Base-by-base conservation (phyloP, 2,113 vertebrate genomes). In the Epinephelus fuscoguttatus region DNA sequence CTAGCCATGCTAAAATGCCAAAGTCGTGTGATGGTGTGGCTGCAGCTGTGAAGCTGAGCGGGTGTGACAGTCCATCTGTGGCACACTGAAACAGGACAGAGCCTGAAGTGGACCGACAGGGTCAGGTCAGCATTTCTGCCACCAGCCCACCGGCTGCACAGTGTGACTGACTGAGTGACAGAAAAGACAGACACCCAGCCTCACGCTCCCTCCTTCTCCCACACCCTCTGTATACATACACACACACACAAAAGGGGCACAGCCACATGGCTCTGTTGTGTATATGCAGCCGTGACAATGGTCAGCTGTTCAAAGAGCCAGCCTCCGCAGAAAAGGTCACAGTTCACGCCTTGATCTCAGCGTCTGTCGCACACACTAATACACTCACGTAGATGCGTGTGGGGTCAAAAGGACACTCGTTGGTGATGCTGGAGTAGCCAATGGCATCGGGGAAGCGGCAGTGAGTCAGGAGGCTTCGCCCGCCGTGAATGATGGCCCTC, bases 331-430 rank as follows among this genome's bases (percentile, higher is more conserved):
- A 64, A 71, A 78, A 67, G 45, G 64, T 69, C 74, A 59, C 47
- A 21, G 75, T 42, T 76, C 23, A 21, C 0, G 23, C 45, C 53
- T 78, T 73, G 30, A 70, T 57, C 78, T 74, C 27, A 37, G 52
- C 23, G 23, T 52, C 52, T 14, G 55, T 19, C 15, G 3, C 0
- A 6, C 59, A 27, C 47, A 57, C 57, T 11, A 4, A 68, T 14
- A 18, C 25, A 96, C 95, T 95, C 85, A 98, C 97, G 0, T 97
- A 97, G 92, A 97, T 95, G 0, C 94, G 95, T 0, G 97, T 98
- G 68, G 98, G 97, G 78, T 99, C 96, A 3, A 98, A 99, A 40
- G 97, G 97, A 63, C 98, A 98, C 85, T 97, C 91, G 0, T 91
- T 93, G 8, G 95, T 91, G 4, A 95, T 52, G 0, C 93, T 95